Conservation (phyloP, 2,113 vertebrate genomes). For the Aegotheles bennettii region DNA sequence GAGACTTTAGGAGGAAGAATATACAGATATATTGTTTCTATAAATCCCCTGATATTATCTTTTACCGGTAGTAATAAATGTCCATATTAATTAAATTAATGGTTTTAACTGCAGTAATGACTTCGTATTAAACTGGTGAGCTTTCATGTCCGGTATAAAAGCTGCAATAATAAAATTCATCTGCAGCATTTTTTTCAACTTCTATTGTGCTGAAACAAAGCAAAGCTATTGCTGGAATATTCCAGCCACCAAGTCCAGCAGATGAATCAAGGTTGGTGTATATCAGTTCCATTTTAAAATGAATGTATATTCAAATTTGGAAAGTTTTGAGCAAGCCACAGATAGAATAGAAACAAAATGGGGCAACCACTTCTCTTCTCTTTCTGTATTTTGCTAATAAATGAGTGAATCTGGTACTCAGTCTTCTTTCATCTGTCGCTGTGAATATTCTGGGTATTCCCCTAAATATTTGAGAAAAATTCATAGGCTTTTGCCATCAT, state of each 20-base stretch:
- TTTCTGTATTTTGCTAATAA: background rate
- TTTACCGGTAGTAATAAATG: constrained; percentile 57
- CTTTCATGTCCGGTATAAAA: constrained; percentile 58
- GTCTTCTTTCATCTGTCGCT: background rate
- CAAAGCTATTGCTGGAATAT: background rate
- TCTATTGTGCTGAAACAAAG: constrained; percentile 55
- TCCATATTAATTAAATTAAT: constrained; percentile 64
- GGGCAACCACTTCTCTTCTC: background rate
- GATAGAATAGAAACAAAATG: background rate
- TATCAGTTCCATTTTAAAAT: background rate
- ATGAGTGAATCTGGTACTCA: background rate
- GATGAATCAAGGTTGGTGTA: background rate
- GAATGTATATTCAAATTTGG: background rate
- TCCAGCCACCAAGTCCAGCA: background rate
- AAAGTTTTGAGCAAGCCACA: background rate
- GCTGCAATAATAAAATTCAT: constrained; percentile 41
- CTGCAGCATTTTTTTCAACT: constrained; percentile 22
- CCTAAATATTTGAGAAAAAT: background rate
- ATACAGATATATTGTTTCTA: constrained; percentile 73
- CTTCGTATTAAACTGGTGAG: constrained; percentile 30
- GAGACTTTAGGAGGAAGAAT: constrained; percentile 68
- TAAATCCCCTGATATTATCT: constrained; percentile 51
- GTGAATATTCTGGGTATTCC: background rate
- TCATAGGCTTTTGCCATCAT: background rate
- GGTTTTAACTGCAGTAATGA: constrained; percentile 61